These are phyloP conservation scores for Cataglyphis altisquamis DNA, from an alignment of 2,888 invertebrate species.

Conservation along the genomic window DNA sequence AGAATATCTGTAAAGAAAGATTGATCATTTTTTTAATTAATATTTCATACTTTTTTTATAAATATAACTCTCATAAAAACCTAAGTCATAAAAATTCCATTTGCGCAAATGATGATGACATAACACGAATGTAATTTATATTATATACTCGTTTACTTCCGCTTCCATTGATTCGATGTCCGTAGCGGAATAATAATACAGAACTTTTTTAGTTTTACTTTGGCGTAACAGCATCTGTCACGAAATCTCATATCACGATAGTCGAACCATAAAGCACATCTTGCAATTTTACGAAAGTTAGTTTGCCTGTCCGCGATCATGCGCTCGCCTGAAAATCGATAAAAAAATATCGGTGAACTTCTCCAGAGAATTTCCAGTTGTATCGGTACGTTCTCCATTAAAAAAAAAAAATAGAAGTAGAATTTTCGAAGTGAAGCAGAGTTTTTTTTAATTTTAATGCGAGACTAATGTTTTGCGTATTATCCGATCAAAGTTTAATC, in stretches of 20 bases:
- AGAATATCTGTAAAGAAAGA: not conserved
- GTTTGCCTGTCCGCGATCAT: constrained; percentile 8
- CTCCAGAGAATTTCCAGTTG: not conserved
- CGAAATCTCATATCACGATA: constrained; percentile 47
- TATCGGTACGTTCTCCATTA: not conserved
- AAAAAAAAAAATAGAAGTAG: not conserved
- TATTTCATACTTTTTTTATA: not conserved
- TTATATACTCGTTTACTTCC: constrained; percentile 16
- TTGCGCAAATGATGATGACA: not conserved
- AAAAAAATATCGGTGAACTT: not conserved
- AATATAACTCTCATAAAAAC: not conserved
- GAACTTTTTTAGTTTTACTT: constrained; percentile 48
- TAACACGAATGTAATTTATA: constrained; percentile 23
- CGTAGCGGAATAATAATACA: not conserved
- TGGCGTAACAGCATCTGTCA: constrained; percentile 41
- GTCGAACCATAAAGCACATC: constrained; percentile 42
- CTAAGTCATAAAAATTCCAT: constrained; percentile 4
- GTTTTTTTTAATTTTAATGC: constrained; percentile 4
- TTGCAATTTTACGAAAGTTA: constrained; percentile 52
- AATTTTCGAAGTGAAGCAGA: not conserved
- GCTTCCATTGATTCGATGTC: not conserved
- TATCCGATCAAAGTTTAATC: constrained; percentile 1
- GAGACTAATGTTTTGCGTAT: not conserved
- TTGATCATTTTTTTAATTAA: not conserved
- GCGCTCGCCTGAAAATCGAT: constrained; percentile 2